Conservation (phyloP, 2,797 vertebrate genomes). For the Channallabes apus region DNA sequence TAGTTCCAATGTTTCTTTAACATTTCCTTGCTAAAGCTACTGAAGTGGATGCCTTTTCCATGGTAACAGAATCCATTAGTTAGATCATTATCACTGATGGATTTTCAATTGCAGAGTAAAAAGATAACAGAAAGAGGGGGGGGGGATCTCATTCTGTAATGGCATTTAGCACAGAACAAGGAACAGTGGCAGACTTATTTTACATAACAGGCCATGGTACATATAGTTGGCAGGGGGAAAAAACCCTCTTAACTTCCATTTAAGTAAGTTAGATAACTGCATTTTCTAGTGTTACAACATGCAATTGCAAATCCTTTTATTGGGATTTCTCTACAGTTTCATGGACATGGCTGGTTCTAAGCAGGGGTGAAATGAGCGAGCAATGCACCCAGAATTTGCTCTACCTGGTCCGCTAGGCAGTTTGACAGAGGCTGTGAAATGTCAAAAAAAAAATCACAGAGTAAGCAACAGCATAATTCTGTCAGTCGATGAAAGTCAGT, state of each 20-base stretch:
- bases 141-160: not conserved
- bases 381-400: too few species aligned
- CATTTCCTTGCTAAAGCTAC: slow-evolving; percentile 21
- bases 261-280: not conserved
- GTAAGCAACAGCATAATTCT: too few species aligned
- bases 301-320: not conserved
- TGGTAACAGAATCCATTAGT: slow-evolving; percentile 42
- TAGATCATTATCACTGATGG: slow-evolving; percentile 25
- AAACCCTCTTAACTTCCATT: too few species aligned
- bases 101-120: slow-evolving; percentile 1
- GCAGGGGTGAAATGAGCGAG: too few species aligned
- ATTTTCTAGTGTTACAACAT: not conserved
- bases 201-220: not conserved
- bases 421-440: too few species aligned
- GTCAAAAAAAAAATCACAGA: too few species aligned
- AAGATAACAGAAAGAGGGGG: not conserved
- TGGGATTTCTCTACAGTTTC: too few species aligned
- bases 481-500: too few species aligned
- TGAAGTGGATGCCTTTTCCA: slow-evolving; percentile 22
- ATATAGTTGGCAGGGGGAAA: too few species aligned
- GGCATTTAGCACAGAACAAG: not conserved
- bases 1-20: slow-evolving; percentile 28
- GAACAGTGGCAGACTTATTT: not conserved
- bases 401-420: too few species aligned
- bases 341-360: too few species aligned